phyloP scores from a whole-genome alignment of 2,888 invertebrate species.

The Hyppa rectilinea region DNA sequence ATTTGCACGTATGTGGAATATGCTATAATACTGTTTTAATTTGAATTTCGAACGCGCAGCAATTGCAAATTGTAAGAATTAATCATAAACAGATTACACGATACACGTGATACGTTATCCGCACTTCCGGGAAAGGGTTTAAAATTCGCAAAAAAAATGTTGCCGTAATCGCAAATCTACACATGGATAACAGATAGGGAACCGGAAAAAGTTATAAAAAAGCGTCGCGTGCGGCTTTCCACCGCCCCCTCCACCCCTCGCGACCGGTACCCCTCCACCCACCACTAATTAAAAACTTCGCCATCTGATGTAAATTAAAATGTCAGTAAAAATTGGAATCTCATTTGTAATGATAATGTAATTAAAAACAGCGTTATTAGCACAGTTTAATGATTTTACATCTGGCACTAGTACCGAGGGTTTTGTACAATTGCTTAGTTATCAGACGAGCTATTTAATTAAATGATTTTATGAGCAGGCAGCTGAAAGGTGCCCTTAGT shows the following conservation, averaged over 20 bases:
- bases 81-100: constrained; percentile 15
- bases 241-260: constrained; percentile 35
- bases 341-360: constrained; percentile 71
- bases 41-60: neutral
- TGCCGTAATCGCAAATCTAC: constrained; percentile 47
- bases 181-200: constrained; percentile 50
- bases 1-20: neutral
- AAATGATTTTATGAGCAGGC: constrained; percentile 13
- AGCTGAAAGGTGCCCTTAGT: constrained; percentile 3
- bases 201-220: constrained; percentile 71
- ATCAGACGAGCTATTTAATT: constrained; percentile 15
- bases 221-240: constrained; percentile 69
- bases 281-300: constrained; percentile 84
- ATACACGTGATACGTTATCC: constrained; percentile 31
- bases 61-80: neutral
- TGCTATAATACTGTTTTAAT: neutral
- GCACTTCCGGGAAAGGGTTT: constrained; percentile 16
- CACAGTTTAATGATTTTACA: constrained; percentile 36
- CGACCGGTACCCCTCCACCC: constrained; percentile 52
- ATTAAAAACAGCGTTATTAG: constrained; percentile 48
- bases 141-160: constrained; percentile 29
- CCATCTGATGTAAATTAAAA: constrained; percentile 79
- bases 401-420: constrained; percentile 15
- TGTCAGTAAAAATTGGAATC: constrained; percentile 74
- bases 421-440: constrained; percentile 21